Conservation (phyloP, 2,888 invertebrate species). For the Tetanocera ferruginea region DNA sequence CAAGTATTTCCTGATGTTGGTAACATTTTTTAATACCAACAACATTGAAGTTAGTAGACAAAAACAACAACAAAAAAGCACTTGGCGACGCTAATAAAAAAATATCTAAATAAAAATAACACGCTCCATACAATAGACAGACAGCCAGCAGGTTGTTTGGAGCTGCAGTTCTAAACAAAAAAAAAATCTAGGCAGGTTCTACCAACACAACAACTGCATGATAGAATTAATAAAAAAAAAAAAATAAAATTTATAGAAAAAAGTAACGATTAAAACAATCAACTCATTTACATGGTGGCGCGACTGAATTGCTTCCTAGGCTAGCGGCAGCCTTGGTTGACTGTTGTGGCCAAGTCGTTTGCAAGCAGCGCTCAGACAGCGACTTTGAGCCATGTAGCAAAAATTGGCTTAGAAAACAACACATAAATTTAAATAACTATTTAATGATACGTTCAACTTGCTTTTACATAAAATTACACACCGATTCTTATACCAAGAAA, state of each 20-base stretch:
- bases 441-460: no score
- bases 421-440: no score
- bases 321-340: not conserved
- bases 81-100: not conserved
- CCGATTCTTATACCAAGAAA: no score
- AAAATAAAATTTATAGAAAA: not conserved
- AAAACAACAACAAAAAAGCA: not conserved
- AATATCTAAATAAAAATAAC: not conserved
- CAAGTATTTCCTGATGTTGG: constrained; percentile 31
- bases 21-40: not conserved
- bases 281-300: constrained; percentile 14
- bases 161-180: not conserved
- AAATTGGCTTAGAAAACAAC: no score
- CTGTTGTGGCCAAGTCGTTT: not conserved
- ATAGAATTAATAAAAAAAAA: not conserved
- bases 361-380: not conserved
- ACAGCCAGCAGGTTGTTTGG: not conserved
- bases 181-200: not conserved
- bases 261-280: not conserved
- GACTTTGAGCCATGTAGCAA: not conserved
- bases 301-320: not conserved
- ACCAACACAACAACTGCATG: not conserved
- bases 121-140: not conserved
- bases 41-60: not conserved
- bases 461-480: no score